phyloP scores from a whole-genome alignment of 2,888 invertebrate species.

The Folsomia candida region DNA sequence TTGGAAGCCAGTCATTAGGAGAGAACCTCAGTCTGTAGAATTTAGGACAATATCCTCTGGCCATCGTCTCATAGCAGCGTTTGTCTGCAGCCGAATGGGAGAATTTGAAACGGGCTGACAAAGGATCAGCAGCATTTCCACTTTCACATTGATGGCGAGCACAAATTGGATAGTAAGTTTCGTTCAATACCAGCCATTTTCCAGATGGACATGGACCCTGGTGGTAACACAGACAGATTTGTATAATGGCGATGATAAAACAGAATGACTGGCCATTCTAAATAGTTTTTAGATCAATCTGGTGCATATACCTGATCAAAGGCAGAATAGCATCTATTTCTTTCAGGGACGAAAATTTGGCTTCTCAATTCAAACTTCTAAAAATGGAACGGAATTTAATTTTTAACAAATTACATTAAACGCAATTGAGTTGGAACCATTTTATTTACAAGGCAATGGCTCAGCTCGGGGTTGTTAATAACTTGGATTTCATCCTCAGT shows the following conservation, averaged over 20 bases:
- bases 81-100: slow-evolving; percentile 16
- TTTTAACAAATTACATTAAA: too few species aligned
- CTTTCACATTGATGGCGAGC: background rate
- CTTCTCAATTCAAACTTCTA: too few species aligned
- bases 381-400: too few species aligned
- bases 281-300: background rate
- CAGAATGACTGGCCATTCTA: too few species aligned
- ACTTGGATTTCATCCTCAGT: slow-evolving; percentile 28
- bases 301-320: slow-evolving; percentile 33
- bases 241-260: too few species aligned
- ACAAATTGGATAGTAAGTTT: slow-evolving; percentile 36
- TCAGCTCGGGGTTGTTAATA: slow-evolving; percentile 23
- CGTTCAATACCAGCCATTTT: slow-evolving; percentile 41
- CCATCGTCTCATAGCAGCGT: slow-evolving; percentile 34
- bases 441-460: slow-evolving; percentile 30
- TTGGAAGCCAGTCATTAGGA: slow-evolving; percentile 35
- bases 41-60: slow-evolving; percentile 34
- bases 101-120: slow-evolving; percentile 26
- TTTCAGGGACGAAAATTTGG: slow-evolving; percentile 38
- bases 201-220: slow-evolving; percentile 38
- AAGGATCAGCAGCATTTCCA: slow-evolving; percentile 10
- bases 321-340: slow-evolving; percentile 36
- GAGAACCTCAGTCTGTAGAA: slow-evolving; percentile 30
- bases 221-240: background rate
- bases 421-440: too few species aligned